Conservation (phyloP, 2,797 vertebrate genomes). For the Phataginus tricuspis region DNA sequence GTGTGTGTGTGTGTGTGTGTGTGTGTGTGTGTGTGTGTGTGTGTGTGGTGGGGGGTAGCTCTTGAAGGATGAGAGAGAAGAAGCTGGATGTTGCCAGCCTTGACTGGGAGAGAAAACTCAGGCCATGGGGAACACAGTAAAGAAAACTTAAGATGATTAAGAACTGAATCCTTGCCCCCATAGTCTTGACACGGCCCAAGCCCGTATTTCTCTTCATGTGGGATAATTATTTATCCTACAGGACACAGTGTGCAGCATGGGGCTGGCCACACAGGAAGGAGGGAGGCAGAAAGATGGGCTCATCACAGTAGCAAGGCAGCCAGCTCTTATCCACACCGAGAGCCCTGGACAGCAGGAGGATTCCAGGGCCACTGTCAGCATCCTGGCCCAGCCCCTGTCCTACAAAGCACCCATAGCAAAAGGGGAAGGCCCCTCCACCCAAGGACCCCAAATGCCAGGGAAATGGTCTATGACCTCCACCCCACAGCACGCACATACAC, state of each 20-base stretch:
- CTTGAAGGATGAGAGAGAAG: background rate
- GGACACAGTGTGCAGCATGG: background rate
- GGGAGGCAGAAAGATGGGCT: too few species aligned
- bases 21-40: too few species aligned
- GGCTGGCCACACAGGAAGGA: background rate
- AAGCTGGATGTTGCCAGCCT: background rate
- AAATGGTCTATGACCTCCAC: background rate
- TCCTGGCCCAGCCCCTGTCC: background rate
- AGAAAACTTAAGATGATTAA: background rate
- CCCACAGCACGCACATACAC: background rate
- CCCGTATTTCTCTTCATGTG: background rate
- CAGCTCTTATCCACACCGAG: background rate
- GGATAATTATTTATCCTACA: background rate
- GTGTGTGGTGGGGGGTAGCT: too few species aligned
- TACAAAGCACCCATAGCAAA: background rate
- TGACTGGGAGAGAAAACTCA: background rate
- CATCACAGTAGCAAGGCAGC: rapidly evolving
- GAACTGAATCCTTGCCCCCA: background rate
- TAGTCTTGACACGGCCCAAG: background rate
- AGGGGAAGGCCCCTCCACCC: background rate
- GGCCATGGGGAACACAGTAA: background rate
- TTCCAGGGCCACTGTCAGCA: rapidly evolving
- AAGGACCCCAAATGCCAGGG: background rate
- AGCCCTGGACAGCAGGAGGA: background rate
- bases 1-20: too few species aligned